These are phyloP conservation scores for Cheilinus undulatus DNA, from an alignment of 2,113 vertebrate species.

Conservation along the genomic window DNA sequence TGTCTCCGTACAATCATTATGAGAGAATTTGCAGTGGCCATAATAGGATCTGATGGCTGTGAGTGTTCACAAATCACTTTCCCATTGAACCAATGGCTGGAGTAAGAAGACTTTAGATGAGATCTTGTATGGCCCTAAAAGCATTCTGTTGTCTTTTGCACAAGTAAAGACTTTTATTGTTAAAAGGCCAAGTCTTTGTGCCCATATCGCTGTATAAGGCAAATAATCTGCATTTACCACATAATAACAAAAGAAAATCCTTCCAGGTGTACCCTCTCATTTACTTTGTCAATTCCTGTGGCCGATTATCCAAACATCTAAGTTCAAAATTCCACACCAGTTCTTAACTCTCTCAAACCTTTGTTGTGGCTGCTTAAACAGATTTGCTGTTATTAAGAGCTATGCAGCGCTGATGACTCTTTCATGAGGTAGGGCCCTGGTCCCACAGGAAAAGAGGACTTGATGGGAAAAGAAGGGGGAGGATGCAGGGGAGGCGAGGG, in stretches of 20 bases:
- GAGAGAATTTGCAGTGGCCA: slow-evolving; percentile 71
- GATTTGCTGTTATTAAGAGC: slow-evolving; percentile 85
- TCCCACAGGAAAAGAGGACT: slow-evolving; percentile 43
- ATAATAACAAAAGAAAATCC: background rate
- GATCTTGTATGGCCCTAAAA: slow-evolving; percentile 46
- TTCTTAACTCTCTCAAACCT: slow-evolving; percentile 71
- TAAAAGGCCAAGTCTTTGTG: background rate
- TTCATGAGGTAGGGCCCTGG: slow-evolving; percentile 75
- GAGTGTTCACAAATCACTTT: slow-evolving; percentile 84
- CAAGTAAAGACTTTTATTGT: background rate
- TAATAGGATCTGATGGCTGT: slow-evolving; percentile 79
- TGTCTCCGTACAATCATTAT: slow-evolving; percentile 79
- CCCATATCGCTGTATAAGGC: no score
- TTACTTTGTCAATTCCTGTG: slow-evolving; percentile 16
- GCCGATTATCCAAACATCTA: slow-evolving; percentile 35
- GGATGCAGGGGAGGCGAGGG: slow-evolving; percentile 10
- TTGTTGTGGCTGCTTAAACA: slow-evolving; percentile 83
- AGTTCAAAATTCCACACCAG: slow-evolving; percentile 64
- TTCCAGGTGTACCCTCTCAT: slow-evolving; percentile 5
- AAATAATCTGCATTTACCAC: background rate
- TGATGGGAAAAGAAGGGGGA: slow-evolving; percentile 23
- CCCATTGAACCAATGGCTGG: slow-evolving; percentile 70
- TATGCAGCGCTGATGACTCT: slow-evolving; percentile 78
- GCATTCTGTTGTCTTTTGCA: slow-evolving; percentile 17
- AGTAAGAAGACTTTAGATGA: slow-evolving; percentile 57